Base-by-base conservation (phyloP, 2,888 invertebrate species). In the Amaurobius ferox region DNA sequence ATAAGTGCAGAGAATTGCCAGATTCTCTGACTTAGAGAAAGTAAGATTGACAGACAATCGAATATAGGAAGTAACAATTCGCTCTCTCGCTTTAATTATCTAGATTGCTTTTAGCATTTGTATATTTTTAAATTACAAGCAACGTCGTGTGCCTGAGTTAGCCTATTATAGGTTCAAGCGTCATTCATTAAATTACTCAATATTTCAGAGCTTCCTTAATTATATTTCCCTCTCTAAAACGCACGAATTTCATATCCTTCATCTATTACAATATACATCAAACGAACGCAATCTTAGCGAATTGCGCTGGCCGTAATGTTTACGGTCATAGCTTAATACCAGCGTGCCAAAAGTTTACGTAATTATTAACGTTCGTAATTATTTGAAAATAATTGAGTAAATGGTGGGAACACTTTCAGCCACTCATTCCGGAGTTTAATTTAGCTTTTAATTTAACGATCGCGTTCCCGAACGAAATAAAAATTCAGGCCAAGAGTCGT, bases 371-470 rank as follows among this genome's bases (percentile, higher is more conserved):
- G 55, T 3, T 55, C 23, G 23, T 55, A 55, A 55, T 55, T 55
- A 55, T 55, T 55, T 55, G 23, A 55, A 55, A 55, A 23, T 55
- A 55, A 55, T 55, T 55, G 5, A 55, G 55, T 23, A 23, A 55
- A 55, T 55, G 19, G 55, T 19, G 19, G 19, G 55, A 55, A 55
- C 23, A 55, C 55, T 55, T 55, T 35, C 3, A 19, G 55, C 5
- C 23, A 23, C 55, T 5, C 35, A n/a, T 11, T n/a, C 55, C 19
- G 23, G 23, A 55, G 55, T 23, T 23, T 55, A 19, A 55, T 55
- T 55, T 55, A 55, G 23, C 55, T 55, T 55, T 55, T 55, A 55
- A 55, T 55, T 55, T 55, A 55, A 55, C 23, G 55, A 55, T 16
- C 55, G 55, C 23, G 19, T 55, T 35, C 23, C 55, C 55, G 23